Base-by-base conservation (phyloP, 2,113 vertebrate species). In the Silurus meridionalis region DNA sequence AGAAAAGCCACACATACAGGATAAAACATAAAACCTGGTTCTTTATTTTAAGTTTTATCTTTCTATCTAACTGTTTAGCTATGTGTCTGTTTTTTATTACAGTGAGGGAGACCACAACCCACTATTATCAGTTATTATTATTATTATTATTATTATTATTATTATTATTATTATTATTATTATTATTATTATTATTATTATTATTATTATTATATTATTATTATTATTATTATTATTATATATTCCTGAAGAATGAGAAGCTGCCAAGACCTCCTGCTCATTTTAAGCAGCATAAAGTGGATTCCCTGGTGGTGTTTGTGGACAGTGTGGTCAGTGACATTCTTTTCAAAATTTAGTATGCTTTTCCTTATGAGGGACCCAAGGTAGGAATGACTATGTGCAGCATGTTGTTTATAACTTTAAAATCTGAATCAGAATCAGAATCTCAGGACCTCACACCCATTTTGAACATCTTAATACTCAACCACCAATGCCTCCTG, bases 261-360 rank as follows among this genome's bases (percentile, higher is more conserved):
- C 93, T 99, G 67, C 98, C 98, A 0, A 95, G 97, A 1, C 93
- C 99, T 25, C 96, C 97, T 0, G 89, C 94, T 72, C 98, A 99
- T 91, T 97, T 99, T 87, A 98, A 99, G 53, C 96, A 96, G 53
- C 90, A 98, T 93, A 96, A 96, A 87, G 98, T 99, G 0, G 98
- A 99, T 90, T 99, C 99, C 88, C 95, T 99, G 63, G 97, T 99
- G 88, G 94, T 97, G 66, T 99, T 99, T 89, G 98, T 99, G 92
- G 98, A 99, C 94, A 99, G 97, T 0, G 97, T 99, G 57, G 96
- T 97, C 87, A 98, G 97, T 13, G 97, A 99, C 91, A 94, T 99
- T 89, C 97, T 99, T 80, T 99, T 99, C 89, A 98, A 97, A 91
- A 97, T 99, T 90, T 99, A 98, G 98, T 98, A 99, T 77, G 94